These are phyloP conservation scores for Polymixis lichenea DNA, from an alignment of 2,888 invertebrate genomes.

Conservation along the genomic window DNA sequence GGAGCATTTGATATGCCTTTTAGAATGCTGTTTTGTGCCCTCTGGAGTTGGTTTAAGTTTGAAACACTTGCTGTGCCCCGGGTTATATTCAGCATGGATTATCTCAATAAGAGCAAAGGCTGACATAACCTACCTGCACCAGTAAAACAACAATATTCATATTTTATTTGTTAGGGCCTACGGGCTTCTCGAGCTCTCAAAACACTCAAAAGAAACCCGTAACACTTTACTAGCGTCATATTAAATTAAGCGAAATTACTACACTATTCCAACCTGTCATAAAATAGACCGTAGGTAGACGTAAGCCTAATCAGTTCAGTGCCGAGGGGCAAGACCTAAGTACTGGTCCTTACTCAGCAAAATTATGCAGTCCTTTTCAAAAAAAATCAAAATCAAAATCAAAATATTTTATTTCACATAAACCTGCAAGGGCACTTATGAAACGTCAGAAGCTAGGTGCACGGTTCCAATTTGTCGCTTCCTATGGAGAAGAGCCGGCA, in stretches of 20 bases:
- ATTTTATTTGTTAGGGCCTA: background rate
- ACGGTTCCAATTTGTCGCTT: too few species aligned
- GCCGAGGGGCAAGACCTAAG: constrained; percentile 30
- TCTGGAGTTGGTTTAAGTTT: too few species aligned
- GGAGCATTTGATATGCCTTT: too few species aligned
- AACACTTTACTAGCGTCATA: constrained; percentile 2
- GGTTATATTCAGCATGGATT: background rate
- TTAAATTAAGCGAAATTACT: background rate
- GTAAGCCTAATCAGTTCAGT: constrained; percentile 35
- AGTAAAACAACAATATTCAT: background rate
- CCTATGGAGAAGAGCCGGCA: too few species aligned
- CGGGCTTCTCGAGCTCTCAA: background rate
- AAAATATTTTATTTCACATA: too few species aligned
- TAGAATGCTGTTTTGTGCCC: too few species aligned
- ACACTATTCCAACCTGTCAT: constrained; percentile 6
- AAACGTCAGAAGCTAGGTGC: too few species aligned
- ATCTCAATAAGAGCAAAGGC: background rate
- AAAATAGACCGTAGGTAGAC: constrained; percentile 8
- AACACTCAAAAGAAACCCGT: background rate
- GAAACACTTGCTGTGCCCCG: too few species aligned
- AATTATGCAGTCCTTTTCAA: constrained; percentile 24
- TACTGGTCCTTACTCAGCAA: constrained; percentile 22
- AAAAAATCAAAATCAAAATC: too few species aligned
- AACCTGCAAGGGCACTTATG: too few species aligned
- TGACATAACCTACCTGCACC: background rate